Conservation (phyloP, 1,140 invertebrate species). For the Drosophila rufa region DNA sequence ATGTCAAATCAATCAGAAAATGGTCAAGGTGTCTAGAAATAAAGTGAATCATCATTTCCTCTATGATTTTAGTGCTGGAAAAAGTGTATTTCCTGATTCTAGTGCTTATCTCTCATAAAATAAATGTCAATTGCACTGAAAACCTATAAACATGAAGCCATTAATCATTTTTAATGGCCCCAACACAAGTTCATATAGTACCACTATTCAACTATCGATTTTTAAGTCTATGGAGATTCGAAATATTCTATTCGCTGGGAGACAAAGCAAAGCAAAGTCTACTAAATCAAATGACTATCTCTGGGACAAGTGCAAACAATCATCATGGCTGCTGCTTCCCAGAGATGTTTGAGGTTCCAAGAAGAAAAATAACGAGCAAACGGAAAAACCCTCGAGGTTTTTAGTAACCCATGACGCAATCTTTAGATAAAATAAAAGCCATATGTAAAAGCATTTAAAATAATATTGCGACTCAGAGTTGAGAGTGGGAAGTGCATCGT, state of each 20-base stretch:
- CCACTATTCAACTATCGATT: constrained; percentile 1
- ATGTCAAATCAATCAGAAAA: no score
- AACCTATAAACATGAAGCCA: neutral
- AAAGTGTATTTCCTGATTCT: neutral
- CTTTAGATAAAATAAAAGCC: neutral
- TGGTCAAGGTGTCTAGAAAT: no score
- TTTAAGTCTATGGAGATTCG: neutral
- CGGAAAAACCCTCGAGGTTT: neutral
- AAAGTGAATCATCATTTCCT: no score
- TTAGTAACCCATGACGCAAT: constrained; percentile 6
- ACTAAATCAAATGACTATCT: constrained; percentile 8
- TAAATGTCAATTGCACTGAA: neutral
- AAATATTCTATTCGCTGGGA: neutral
- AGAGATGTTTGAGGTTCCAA: neutral
- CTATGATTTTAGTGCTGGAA: no score
- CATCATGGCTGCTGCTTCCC: neutral
- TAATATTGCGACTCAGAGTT: neutral
- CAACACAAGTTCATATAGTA: neutral
- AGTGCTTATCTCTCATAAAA: neutral
- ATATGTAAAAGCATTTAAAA: neutral
- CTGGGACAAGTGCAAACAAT: constrained; percentile 10
- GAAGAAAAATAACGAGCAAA: neutral
- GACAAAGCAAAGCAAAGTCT: neutral
- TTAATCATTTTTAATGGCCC: constrained; percentile 1
- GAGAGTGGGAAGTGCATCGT: neutral